phyloP scores from a whole-genome alignment of 2,888 invertebrate species.

The Hemicrepidius hirtus region DNA sequence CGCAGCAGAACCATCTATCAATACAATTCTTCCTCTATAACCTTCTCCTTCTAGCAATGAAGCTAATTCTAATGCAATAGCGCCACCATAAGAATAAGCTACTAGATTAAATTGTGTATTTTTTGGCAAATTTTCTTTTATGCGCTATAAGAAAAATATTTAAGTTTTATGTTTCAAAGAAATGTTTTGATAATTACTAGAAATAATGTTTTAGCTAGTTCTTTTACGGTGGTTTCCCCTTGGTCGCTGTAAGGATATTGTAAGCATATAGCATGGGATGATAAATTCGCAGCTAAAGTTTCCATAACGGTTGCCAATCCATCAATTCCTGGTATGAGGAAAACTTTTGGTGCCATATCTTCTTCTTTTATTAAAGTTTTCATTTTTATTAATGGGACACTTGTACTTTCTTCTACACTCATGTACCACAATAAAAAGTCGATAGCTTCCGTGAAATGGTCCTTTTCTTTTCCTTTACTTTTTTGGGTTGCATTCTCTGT shows the following conservation, averaged over 20 bases:
- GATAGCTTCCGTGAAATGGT: conserved; percentile 70
- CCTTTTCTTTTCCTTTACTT: conserved; percentile 30
- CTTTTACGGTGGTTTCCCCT: conserved; percentile 70
- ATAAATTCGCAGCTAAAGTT: conserved; percentile 73
- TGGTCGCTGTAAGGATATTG: conserved; percentile 73
- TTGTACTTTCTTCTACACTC: conserved; percentile 76
- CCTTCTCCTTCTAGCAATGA: conserved; percentile 81
- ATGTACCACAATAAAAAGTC: conserved; percentile 77
- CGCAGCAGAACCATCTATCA: conserved; percentile 88
- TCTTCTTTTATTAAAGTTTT: conserved; percentile 42
- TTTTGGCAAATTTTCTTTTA: conserved; percentile 74
- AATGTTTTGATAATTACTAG: too few relatives aligned
- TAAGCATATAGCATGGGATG: conserved; percentile 74
- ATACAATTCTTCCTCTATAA: conserved; percentile 78
- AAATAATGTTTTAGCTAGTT: conserved; percentile 74
- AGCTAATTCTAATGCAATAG: conserved; percentile 86
- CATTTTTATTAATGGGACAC: conserved; percentile 72
- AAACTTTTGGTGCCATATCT: conserved; percentile 69
- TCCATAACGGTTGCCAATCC: conserved; percentile 77
- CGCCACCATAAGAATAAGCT: conserved; percentile 92
- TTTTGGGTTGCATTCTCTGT: conserved; percentile 62
- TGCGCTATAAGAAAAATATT: conserved; percentile 70
- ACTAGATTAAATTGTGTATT: conserved; percentile 81
- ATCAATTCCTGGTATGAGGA: conserved; percentile 82
- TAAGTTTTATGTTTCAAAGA: too few relatives aligned